Percentiles rank a stretch among this genome's conserved stretches.
Conservation (phyloP, 2,888 invertebrate species). For the Drosophila melanosoma region DNA sequence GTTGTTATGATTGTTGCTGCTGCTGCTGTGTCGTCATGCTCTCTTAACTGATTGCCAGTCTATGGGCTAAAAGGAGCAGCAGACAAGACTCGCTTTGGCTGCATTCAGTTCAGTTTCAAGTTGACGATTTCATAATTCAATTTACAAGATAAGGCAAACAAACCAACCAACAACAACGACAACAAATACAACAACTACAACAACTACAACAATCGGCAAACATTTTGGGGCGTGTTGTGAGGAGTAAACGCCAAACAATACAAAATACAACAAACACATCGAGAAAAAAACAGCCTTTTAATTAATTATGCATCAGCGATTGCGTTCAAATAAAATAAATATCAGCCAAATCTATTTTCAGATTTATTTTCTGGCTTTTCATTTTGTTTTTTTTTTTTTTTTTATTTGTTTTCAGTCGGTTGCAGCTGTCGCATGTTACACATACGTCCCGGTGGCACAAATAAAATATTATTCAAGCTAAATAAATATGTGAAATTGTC, state of each 20-base stretch:
- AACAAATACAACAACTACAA: constrained; percentile 36
- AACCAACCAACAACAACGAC: constrained; percentile 48
- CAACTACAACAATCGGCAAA: constrained; percentile 33
- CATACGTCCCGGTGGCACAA: constrained; percentile 55
- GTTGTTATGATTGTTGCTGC: constrained; percentile 14
- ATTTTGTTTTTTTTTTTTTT: constrained; percentile 21
- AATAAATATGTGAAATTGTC: not conserved
- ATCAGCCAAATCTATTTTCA: constrained; percentile 57
- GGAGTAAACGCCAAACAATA: constrained; percentile 47
- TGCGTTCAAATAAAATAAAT: constrained; percentile 76
- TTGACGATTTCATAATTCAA: constrained; percentile 84
- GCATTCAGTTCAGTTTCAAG: constrained; percentile 79
- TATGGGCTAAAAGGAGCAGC: constrained; percentile 79
- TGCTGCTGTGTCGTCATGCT: constrained; percentile 71
- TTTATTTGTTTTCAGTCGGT: not conserved
- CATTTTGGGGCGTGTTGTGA: constrained; percentile 73
- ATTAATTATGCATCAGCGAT: constrained; percentile 83
- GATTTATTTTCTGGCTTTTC: constrained; percentile 25
- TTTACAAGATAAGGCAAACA: constrained; percentile 81
- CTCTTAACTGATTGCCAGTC: constrained; percentile 77
- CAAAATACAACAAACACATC: constrained; percentile 30
- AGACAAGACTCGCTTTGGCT: constrained; percentile 42
- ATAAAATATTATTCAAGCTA: constrained; percentile 2
- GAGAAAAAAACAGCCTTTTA: constrained; percentile 59
- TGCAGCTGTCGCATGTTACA: constrained; percentile 36